phyloP scores from a whole-genome alignment of 2,797 vertebrate genomes.

The Naso thynnoides region DNA sequence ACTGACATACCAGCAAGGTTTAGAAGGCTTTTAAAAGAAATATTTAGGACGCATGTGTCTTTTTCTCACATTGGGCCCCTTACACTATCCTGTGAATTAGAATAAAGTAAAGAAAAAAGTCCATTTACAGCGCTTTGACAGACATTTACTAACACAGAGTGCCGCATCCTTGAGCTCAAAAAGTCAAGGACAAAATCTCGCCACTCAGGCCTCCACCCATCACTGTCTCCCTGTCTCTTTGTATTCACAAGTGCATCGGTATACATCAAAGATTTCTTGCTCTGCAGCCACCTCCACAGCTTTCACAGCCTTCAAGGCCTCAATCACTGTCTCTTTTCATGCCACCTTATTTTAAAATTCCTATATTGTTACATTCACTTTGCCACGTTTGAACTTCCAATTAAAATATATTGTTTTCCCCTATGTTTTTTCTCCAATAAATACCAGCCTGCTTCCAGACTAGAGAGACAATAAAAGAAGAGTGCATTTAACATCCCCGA shows the following conservation, averaged over 20 bases:
- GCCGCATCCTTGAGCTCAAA: conserved; percentile 57
- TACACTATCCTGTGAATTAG: neutral
- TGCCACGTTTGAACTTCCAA: neutral
- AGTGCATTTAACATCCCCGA: conserved; percentile 54
- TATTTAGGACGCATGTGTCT: conserved; percentile 6
- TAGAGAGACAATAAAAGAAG: conserved; percentile 40
- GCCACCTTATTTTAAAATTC: conserved; percentile 11
- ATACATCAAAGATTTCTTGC: conserved; percentile 43
- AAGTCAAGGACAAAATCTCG: conserved; percentile 64
- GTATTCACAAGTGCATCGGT: conserved; percentile 40
- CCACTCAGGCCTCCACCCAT: conserved; percentile 41
- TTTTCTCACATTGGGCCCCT: neutral
- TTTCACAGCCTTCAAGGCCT: conserved; percentile 28
- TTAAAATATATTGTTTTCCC: conserved; percentile 10
- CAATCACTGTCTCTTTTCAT: conserved; percentile 2
- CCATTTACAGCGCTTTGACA: conserved; percentile 29
- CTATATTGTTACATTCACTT: conserved; percentile 3
- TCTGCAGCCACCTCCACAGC: conserved; percentile 24
- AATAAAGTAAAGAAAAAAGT: conserved; percentile 9
- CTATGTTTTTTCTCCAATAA: conserved; percentile 1
- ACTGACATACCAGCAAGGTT: neutral
- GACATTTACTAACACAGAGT: conserved; percentile 39
- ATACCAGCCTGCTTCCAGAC: conserved; percentile 31
- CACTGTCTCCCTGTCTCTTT: conserved; percentile 38
- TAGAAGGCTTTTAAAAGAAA: conserved; percentile 18